Evolutionary conservation across 53 echinoderm and acorn worm genomes (phyloP), one percentile per base, ranked within the genome.

Genomic region (Actinopyga echinites): DNA sequence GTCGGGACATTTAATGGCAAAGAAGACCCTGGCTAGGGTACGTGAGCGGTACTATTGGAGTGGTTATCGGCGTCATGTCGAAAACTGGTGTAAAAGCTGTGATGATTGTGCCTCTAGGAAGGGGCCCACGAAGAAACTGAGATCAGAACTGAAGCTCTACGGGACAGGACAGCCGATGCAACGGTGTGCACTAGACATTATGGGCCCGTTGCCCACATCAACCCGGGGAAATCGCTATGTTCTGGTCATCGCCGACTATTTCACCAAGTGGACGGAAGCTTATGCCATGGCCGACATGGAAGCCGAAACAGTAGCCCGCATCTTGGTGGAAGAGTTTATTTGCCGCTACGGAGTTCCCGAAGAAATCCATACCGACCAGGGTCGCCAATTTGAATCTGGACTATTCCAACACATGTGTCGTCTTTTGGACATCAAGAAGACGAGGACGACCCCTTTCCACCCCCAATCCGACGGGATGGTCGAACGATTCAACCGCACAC

Each of bases 401-500:
- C 2, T 63, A 75, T 45, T 30, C 15, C 15, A 32, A 75, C 30
- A 29, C 69, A 30, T 75, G 75, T 33, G 52, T 40, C 22, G 22
- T 17, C 9, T 89, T 11, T 54, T 89, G 17, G 67, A 78, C 1
- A 56, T 87, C 21, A 32, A 56, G 12, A 75, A 86, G 5, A 88
- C 83, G 29, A 61, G 82, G 24, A 82, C 85, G 3, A 75, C 92
- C 2, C 57, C 85, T 1, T 75, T 62, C 30, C 82, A 85, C 21
- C 88, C 92, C 2, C 79, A 85, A 11, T 81, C 85, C 37, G 85
- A 88, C 60, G 92, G 86, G 20, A 88, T 85, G 86, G 54, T 86
- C 17, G 83, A 86, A 83, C 25, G 90, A 21, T 88, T 82, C 60
- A 88, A 91, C 65, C 58, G 87, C 11, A 79, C 85, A 6, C 61